Base-by-base conservation (phyloP, 1,140 invertebrate genomes). In the Gonioctena quinquepunctata region DNA sequence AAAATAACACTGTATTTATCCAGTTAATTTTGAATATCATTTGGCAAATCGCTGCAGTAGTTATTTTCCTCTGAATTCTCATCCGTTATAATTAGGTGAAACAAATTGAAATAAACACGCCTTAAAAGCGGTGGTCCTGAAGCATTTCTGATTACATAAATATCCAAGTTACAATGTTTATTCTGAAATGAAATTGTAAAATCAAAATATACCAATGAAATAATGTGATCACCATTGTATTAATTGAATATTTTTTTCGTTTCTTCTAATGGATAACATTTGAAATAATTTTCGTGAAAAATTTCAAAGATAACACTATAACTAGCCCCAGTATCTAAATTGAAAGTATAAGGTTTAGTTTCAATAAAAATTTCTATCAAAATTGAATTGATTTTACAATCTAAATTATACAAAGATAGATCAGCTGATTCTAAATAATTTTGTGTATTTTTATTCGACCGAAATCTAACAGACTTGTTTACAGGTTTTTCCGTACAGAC, bases 161-260 rank as follows among this genome's bases (percentile, higher is more conserved):
- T 60, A 25, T 60, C 21, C 25, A 60, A 3, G 13, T 26, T 16
- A 28, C 2, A 11, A 25, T 16, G 16, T 11, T 0, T 26, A 60
- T 60, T 25, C 7, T 60, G 23, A 25, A 23, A 60, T 23, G 21
- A 60, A 60, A 60, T 13, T 7, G 8, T 0, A 28, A 16, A 60
- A 19, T 16, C 23, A 7, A 27, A 16, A 60, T 60, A 60, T 19
- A 3, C 21, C 7, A 60, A 60, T 1, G 57, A 22, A 23, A 23
- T 23, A 22, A 60, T 60, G 11, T 60, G n/a, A n/a, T n/a, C n/a
- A n/a, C n/a, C n/a, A 60, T 60, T 60, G 25, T 28, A 60, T 26
- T 25, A 28, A 16, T 26, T 26, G 1, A 60, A 60, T 19, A 6
- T 60, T 60, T 22, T 60, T 2, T 60, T 1, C 13, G 57, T 60